Evolutionary conservation across 2,113 vertebrate species (phyloP).

Genomic region (Pygoscelis antarcticus): DNA sequence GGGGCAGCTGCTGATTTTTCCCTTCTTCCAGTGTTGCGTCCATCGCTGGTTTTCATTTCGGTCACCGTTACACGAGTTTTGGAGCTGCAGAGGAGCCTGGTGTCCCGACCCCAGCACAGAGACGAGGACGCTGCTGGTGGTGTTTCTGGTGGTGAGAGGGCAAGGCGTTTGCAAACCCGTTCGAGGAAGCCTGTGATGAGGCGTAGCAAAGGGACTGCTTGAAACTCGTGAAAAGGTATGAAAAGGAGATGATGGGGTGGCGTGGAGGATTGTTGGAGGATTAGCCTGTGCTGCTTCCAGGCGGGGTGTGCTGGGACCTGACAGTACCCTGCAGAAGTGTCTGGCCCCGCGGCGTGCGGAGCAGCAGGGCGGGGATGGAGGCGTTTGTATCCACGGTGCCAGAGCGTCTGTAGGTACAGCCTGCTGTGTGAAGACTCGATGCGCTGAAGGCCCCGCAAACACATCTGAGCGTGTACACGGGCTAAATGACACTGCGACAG

Average conservation of each 20-base stretch:
- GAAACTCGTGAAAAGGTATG: background rate
- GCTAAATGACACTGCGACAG: background rate
- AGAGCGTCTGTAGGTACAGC: background rate
- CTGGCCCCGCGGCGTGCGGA: background rate
- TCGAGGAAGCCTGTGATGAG: background rate
- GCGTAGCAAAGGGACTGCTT: background rate
- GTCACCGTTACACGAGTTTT: background rate
- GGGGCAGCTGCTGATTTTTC: background rate
- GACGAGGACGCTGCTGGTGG: background rate
- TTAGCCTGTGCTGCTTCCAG: background rate
- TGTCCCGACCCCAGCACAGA: background rate
- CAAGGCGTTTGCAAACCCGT: too few relatives aligned
- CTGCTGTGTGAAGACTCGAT: rapidly evolving
- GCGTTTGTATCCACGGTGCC: background rate
- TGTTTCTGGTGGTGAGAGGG: background rate
- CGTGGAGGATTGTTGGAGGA: background rate
- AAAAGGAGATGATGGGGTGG: background rate
- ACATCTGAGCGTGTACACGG: rapidly evolving
- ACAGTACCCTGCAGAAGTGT: background rate
- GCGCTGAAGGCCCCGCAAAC: background rate
- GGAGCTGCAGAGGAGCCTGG: background rate
- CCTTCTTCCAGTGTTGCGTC: background rate
- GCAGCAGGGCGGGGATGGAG: too few relatives aligned
- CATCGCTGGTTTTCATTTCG: background rate
- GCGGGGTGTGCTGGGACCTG: background rate